Evolutionary conservation across 2,888 invertebrate species (phyloP), one percentile per base, ranked within the genome.

Genomic region (Sarcophaga caerulescens): DNA sequence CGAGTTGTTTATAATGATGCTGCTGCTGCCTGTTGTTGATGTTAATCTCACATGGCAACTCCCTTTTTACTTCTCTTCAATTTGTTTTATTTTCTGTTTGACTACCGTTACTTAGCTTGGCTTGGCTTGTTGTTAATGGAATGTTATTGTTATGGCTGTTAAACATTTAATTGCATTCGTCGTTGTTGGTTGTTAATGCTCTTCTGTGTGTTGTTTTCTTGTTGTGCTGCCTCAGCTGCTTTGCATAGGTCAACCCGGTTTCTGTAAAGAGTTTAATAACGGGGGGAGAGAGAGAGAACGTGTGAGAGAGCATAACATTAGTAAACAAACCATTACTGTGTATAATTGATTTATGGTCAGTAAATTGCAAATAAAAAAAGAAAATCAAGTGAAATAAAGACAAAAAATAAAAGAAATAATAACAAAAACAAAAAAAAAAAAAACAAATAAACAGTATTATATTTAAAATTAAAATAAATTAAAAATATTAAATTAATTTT

Each of bases 81-180:
- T 23, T 47, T 52, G 17, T 66, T 35, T 35, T 35, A 8, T 10
- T 35, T 35, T 35, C 8, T 35, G 2, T 35, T 8, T 35, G 35
- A 8, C 8, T 35, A 8, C 35, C 35, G 23, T 14, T 63, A 45
- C 44, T 69, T 14, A 71, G 2, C 4, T 62, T 47, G 21, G 52
- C 35, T 35, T 25, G 25, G 25, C 17, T 52, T 52, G 10, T 62
- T 59, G 12, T 19, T 12, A 63, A 23, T 79, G 82, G 85, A 82
- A 85, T 85, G 79, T 78, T 73, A 21, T 82, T 66, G 19, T 59
- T 76, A 19, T 63, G 69, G 14, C n/a, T 21, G 62, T 25, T 66
- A 47, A 21, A 19, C 25, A 47, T 70, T 35, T 59, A 52, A 45
- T 69, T 17, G 68, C 52, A 52, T 52, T 52, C 17, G 52, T 62